phyloP scores from a whole-genome alignment of 1,140 invertebrate species.

The Trichonephila clavipes region DNA sequence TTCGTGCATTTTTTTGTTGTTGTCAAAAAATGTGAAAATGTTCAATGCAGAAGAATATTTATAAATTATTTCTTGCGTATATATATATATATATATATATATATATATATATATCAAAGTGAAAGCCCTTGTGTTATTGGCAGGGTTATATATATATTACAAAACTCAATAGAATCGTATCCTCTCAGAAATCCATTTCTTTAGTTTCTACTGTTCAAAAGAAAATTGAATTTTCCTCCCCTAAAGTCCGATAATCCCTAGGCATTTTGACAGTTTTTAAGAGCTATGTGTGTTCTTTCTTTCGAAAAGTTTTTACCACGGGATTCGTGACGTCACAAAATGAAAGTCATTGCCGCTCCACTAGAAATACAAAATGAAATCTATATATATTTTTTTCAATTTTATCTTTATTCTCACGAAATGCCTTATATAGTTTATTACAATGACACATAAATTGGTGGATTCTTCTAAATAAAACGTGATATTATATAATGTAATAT shows the following conservation, averaged over 20 bases:
- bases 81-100: neutral
- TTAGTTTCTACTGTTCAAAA: neutral
- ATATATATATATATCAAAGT: neutral
- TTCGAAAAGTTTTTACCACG: neutral
- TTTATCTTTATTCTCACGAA: neutral
- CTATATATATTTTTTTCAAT: neutral
- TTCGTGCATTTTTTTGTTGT: too few relatives aligned
- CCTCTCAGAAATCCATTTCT: slow-evolving; percentile 17
- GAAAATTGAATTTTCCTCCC: slow-evolving; percentile 10
- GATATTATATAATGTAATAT: neutral
- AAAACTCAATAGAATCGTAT: neutral
- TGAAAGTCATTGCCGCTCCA: neutral
- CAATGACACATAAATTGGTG: too few relatives aligned
- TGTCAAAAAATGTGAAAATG: neutral
- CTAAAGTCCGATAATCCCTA: slow-evolving; percentile 4
- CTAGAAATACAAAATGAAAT: neutral
- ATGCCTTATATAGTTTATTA: too few relatives aligned
- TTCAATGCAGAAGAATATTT: neutral
- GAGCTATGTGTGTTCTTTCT: neutral
- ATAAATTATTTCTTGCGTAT: neutral
- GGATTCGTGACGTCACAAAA: neutral
- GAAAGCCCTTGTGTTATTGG: neutral
- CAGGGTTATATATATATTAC: neutral
- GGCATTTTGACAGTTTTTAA: slow-evolving; percentile 14
- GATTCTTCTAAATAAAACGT: neutral